Evolutionary conservation across 2,113 vertebrate genomes (phyloP).

Genomic region (Columba livia): DNA sequence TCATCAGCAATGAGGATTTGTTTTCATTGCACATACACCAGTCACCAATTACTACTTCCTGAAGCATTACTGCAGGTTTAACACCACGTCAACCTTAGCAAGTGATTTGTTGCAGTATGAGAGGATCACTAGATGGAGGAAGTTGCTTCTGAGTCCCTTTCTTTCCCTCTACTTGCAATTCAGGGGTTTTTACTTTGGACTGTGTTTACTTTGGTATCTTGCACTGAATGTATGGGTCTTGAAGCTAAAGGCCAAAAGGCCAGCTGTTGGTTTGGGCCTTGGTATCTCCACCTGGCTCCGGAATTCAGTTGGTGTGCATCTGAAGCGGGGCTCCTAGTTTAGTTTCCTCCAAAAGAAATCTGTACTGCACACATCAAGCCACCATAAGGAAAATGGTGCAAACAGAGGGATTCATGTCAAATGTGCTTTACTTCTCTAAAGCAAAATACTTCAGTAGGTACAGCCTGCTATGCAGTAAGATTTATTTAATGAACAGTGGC

Average conservation of each 20-base stretch:
- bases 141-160: not conserved
- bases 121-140: not conserved
- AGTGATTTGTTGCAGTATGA: not conserved
- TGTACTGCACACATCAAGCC: fast-evolving
- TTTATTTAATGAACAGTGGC: not conserved
- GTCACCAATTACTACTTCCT: not conserved
- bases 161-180: not conserved
- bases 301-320: not conserved
- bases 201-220: not conserved
- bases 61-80: not conserved
- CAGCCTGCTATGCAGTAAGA: not conserved
- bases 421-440: not conserved
- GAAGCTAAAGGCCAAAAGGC: not conserved
- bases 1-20: not conserved
- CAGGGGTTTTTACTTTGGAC: not conserved
- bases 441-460: not conserved
- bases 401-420: not conserved
- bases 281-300: not conserved
- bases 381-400: not conserved
- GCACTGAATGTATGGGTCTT: not conserved
- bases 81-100: not conserved
- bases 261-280: not conserved
- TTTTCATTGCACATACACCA: not conserved
- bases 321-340: not conserved
- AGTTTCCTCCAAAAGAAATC: not conserved